A percentile compares a stretch with the other conserved stretches of the same genome.
Conservation (phyloP, 2,888 invertebrate species). For the Pollenia labialis region DNA sequence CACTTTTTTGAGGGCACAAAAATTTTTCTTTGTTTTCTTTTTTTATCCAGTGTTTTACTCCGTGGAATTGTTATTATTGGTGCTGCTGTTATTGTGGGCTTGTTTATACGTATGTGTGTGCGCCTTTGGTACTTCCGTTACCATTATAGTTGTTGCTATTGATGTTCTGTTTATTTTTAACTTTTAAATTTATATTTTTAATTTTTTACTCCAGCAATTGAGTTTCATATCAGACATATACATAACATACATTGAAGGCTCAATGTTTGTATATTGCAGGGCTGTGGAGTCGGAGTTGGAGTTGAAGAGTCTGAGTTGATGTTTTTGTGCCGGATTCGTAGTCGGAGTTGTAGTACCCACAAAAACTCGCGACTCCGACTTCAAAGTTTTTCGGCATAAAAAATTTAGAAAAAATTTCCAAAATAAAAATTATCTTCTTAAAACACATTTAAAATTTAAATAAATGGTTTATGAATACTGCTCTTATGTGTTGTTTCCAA, state of each 20-base stretch:
- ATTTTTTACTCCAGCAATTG: slow-evolving; percentile 57
- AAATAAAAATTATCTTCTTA: too few species aligned
- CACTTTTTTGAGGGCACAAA: not conserved
- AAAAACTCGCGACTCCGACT: too few species aligned
- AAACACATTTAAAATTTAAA: too few species aligned
- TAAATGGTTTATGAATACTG: too few species aligned
- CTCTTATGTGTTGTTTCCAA: too few species aligned
- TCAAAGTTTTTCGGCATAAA: too few species aligned
- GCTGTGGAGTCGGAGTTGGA: too few species aligned
- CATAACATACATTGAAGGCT: not conserved
- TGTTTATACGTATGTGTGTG: not conserved
- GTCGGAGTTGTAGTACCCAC: too few species aligned
- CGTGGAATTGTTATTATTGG: not conserved
- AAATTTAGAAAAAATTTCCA: too few species aligned
- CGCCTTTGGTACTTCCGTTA: slow-evolving; percentile 8
- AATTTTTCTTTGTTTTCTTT: not conserved
- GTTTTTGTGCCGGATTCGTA: too few species aligned
- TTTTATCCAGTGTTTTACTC: not conserved
- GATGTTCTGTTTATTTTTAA: slow-evolving; percentile 6
- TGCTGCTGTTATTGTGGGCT: not conserved
- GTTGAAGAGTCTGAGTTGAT: too few species aligned
- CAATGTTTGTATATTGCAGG: not conserved
- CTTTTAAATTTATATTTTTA: slow-evolving; percentile 34
- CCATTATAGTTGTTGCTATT: not conserved
- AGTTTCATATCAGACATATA: slow-evolving; percentile 52